Evolutionary conservation across 2,113 vertebrate species (phyloP).

Genomic region (Muscicapa adusta): DNA sequence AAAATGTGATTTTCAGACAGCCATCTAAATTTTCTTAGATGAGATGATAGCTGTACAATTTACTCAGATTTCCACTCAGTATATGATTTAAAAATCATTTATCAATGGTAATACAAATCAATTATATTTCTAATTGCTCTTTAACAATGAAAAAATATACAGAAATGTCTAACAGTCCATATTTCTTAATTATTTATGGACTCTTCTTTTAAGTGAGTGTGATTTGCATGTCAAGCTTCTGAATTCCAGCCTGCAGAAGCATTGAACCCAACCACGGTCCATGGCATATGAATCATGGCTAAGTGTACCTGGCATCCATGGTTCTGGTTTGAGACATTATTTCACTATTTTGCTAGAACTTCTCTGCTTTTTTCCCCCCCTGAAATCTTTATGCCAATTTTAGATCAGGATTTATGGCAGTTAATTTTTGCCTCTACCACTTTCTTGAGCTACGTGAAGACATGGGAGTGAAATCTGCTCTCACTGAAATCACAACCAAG

Average conservation of each 20-base stretch:
- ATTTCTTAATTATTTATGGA: background rate
- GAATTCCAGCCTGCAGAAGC: background rate
- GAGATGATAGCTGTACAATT: background rate
- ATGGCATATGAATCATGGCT: background rate
- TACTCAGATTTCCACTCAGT: background rate
- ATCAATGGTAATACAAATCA: background rate
- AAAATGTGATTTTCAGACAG: background rate
- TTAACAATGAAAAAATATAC: background rate
- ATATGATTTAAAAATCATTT: background rate
- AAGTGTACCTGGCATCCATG: background rate
- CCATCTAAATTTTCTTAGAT: background rate
- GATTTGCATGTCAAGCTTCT: background rate
- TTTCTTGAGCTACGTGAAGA: background rate
- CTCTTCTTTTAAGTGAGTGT: background rate
- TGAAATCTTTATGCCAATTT: background rate
- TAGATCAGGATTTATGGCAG: background rate
- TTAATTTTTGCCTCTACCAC: background rate
- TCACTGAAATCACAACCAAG: background rate
- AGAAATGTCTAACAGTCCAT: background rate
- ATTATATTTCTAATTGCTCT: background rate
- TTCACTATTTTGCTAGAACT: background rate
- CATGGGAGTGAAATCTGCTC: background rate
- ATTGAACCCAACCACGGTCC: background rate
- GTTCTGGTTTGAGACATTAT: background rate
- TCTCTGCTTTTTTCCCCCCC: background rate